phyloP scores from a whole-genome alignment of 1,140 invertebrate genomes.

The Rhyacophila brunnea region DNA sequence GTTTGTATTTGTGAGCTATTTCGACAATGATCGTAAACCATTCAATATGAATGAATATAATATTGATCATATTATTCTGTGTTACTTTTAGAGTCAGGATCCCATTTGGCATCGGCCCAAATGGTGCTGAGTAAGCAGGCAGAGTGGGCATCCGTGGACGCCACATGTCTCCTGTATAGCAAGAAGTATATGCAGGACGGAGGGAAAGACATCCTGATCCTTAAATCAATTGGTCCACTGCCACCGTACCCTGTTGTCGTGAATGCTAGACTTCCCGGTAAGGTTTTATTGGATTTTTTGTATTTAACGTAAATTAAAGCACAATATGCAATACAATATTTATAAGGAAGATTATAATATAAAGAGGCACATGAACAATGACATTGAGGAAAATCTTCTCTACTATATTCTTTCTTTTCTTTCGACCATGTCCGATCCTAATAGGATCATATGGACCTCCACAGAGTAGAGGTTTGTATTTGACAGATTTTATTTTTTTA shows the following conservation, averaged over 20 bases:
- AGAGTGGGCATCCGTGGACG: slow-evolving; percentile 63
- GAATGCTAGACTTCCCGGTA: slow-evolving; percentile 57
- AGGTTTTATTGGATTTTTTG: slow-evolving; percentile 6
- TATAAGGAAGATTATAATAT: too few species aligned
- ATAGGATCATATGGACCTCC: too few species aligned
- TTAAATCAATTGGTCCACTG: slow-evolving; percentile 61
- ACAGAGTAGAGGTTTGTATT: too few species aligned
- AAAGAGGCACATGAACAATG: too few species aligned
- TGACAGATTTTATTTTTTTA: too few species aligned
- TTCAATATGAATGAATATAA: not conserved
- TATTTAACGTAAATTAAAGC: too few species aligned
- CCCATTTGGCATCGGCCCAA: slow-evolving; percentile 60
- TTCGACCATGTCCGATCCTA: too few species aligned
- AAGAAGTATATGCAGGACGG: slow-evolving; percentile 58
- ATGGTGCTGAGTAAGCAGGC: slow-evolving; percentile 62
- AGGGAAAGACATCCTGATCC: slow-evolving; percentile 54
- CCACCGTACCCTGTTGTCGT: slow-evolving; percentile 62
- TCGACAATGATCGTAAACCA: too few species aligned
- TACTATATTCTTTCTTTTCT: too few species aligned
- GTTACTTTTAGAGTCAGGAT: slow-evolving; percentile 54
- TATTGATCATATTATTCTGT: not conserved
- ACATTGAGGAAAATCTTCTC: too few species aligned
- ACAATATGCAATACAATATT: too few species aligned
- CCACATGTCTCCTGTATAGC: slow-evolving; percentile 56
- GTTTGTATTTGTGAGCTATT: too few species aligned